These are phyloP conservation scores for Boloria euphrosyne DNA, from an alignment of 2,888 invertebrate genomes.

Conservation along the genomic window DNA sequence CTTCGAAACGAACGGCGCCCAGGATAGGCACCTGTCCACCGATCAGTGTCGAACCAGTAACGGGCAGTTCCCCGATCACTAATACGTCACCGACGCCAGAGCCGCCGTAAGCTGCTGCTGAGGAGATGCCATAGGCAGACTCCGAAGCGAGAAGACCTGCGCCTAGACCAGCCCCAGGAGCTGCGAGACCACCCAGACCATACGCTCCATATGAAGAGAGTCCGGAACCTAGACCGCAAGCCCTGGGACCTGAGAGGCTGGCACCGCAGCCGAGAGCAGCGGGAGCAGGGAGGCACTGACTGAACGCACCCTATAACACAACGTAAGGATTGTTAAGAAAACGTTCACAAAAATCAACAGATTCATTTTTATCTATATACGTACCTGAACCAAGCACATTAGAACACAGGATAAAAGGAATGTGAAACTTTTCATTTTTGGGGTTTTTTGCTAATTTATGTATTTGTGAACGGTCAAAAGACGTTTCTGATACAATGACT, in stretches of 20 bases:
- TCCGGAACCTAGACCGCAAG: background rate
- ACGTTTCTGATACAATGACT: conserved; percentile 1
- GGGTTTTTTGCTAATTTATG: background rate
- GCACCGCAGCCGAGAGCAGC: background rate
- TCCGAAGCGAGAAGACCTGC: too few relatives aligned
- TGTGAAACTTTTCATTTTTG: background rate
- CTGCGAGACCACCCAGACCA: background rate
- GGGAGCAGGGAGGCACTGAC: background rate
- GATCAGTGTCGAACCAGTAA: too few relatives aligned
- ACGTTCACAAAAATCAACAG: too few relatives aligned
- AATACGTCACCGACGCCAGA: too few relatives aligned
- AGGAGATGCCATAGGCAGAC: too few relatives aligned
- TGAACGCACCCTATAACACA: background rate
- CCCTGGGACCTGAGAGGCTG: background rate
- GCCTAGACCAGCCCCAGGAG: too few relatives aligned
- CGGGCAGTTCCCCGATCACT: too few relatives aligned
- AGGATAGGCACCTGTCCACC: too few relatives aligned
- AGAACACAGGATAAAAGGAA: background rate
- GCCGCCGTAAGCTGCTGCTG: too few relatives aligned
- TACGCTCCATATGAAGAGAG: background rate
- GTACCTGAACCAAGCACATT: conserved; percentile 1
- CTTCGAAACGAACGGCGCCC: too few relatives aligned
- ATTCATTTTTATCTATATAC: background rate
- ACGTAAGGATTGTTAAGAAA: background rate
- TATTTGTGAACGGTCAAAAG: background rate